These are phyloP conservation scores for Takifugu rubripes DNA, from an alignment of 2,797 vertebrate species.

Conservation along the genomic window DNA sequence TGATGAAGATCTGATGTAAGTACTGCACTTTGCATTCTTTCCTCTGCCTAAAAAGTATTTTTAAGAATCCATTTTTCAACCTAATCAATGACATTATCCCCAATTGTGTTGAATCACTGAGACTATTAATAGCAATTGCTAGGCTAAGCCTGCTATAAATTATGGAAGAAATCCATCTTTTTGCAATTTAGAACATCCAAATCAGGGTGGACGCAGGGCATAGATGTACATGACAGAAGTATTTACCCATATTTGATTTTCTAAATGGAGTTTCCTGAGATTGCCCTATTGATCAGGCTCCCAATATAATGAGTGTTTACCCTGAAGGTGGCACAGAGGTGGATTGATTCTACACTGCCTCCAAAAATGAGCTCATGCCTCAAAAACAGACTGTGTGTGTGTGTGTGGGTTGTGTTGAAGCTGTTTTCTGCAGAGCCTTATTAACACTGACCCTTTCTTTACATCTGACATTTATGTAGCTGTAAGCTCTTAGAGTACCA, in stretches of 20 bases:
- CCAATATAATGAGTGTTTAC: constrained; percentile 68
- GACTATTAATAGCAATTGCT: constrained; percentile 15
- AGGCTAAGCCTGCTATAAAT: constrained; percentile 29
- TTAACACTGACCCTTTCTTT: constrained; percentile 14
- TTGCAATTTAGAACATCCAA: constrained; percentile 40
- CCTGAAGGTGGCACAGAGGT: constrained; percentile 72
- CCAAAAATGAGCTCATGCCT: constrained; percentile 38
- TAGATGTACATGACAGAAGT: constrained; percentile 60
- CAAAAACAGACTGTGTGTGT: not conserved
- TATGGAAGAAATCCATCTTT: constrained; percentile 26
- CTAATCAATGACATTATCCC: constrained; percentile 20
- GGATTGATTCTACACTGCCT: constrained; percentile 61
- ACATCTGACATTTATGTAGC: not conserved
- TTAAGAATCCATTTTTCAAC: constrained; percentile 6
- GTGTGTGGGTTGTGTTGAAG: constrained; percentile 4
- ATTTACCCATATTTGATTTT: constrained; percentile 77
- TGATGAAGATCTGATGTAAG: constrained; percentile 91
- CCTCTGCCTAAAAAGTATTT: not conserved
- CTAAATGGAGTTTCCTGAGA: constrained; percentile 65
- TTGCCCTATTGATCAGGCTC: constrained; percentile 67
- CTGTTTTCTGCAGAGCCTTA: constrained; percentile 17
- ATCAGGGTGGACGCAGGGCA: constrained; percentile 38
- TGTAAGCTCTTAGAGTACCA: constrained; percentile 7
- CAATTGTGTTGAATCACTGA: constrained; percentile 12
- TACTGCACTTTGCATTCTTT: constrained; percentile 13